Evolutionary conservation across 2,113 vertebrate species (phyloP).

Genomic region (Bostrychus sinensis): DNA sequence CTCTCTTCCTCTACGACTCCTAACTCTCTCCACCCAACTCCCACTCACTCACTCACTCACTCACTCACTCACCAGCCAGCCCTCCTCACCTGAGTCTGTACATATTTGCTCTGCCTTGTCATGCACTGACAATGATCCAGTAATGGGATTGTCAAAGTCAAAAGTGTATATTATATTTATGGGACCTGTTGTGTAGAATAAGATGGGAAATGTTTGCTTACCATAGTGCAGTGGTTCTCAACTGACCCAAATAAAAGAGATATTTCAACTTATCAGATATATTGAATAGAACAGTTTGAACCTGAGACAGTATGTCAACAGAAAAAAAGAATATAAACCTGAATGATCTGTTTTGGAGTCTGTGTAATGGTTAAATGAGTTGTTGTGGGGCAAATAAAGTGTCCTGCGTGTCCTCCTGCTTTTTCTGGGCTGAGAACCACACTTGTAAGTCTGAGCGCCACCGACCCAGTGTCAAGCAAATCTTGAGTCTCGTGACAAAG

Average conservation of each 20-base stretch:
- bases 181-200: constrained; percentile 28
- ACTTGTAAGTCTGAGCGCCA: too few species aligned
- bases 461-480: too few species aligned
- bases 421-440: too few species aligned
- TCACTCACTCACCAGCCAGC: constrained; percentile 27
- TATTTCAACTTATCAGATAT: too few species aligned
- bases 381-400: too few species aligned
- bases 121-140: constrained; percentile 48
- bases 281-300: background rate
- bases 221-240: background rate
- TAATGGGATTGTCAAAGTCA: constrained; percentile 57
- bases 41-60: constrained; percentile 24
- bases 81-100: constrained; percentile 29
- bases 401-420: too few species aligned
- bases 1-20: constrained; percentile 30
- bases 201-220: constrained; percentile 7
- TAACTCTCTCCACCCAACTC: constrained; percentile 19
- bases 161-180: constrained; percentile 37
- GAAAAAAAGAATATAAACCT: too few species aligned
- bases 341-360: too few species aligned
- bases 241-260: too few species aligned
- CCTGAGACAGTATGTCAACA: too few species aligned
- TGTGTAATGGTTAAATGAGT: too few species aligned
- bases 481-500: too few species aligned
- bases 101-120: constrained; percentile 59